Percentiles rank a stretch among this genome's conserved stretches.
These are phyloP conservation scores for Aplocera efformata DNA, from an alignment of 2,888 invertebrate species.

Conservation along the genomic window DNA sequence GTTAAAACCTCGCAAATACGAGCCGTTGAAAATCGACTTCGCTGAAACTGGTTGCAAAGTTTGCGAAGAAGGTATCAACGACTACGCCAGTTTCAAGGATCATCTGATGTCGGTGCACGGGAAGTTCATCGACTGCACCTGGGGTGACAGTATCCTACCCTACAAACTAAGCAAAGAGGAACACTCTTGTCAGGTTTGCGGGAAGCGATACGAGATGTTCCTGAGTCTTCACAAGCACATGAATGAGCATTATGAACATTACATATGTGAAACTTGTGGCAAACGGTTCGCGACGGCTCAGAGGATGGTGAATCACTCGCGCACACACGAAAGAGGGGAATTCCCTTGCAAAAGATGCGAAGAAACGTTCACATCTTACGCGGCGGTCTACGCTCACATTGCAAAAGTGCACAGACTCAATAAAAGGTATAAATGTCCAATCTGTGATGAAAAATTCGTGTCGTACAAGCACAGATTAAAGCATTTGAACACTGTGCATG, in stretches of 20 bases:
- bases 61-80: conserved; percentile 47
- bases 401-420: conserved; percentile 62
- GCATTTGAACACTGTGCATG: conserved; percentile 61
- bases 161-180: conserved; percentile 65
- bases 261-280: conserved; percentile 71
- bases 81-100: conserved; percentile 54
- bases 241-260: conserved; percentile 72
- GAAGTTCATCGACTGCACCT: conserved; percentile 50
- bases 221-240: conserved; percentile 69
- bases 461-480: conserved; percentile 67
- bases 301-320: conserved; percentile 63
- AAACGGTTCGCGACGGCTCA: conserved; percentile 67
- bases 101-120: conserved; percentile 56
- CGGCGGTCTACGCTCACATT: conserved; percentile 59
- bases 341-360: conserved; percentile 67
- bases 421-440: conserved; percentile 70
- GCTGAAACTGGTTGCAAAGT: conserved; percentile 54
- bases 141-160: conserved; percentile 66
- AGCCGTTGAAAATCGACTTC: conserved; percentile 70
- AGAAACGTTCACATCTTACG: conserved; percentile 55
- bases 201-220: conserved; percentile 69
- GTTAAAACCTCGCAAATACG: conserved; percentile 63
- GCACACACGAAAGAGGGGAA: conserved; percentile 60
- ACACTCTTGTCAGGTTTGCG: conserved; percentile 65
- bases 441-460: conserved; percentile 68